Evolutionary conservation across 2,888 invertebrate species (phyloP), one percentile per base, ranked within the genome.

Genomic region (Molanna angustata): DNA sequence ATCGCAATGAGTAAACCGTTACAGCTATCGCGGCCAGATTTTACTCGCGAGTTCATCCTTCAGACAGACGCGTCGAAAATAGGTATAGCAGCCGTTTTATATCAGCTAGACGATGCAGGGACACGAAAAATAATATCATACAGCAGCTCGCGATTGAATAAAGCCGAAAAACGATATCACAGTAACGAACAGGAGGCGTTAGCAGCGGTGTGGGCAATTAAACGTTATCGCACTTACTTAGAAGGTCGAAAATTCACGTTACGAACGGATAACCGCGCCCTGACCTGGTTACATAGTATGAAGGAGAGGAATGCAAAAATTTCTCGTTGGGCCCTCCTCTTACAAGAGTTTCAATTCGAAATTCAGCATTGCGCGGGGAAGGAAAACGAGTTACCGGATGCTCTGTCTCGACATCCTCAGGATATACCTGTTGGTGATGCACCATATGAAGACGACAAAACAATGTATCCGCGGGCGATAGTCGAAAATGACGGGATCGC

Each of bases 151-250:
- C 27, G 44, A 2, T 32, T 31, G 9, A 4, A 4, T 11, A 6
- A 9, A 14, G 16, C 32, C 2, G 31, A 44, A 16, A 27, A 32
- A 16, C 16, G 16, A 11, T 44, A 4, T 4, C 63, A 64, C 44
- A 46, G 52, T 1, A 64, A 63, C 43, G 62, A 64, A 31, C 61
- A 60, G 39, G 63, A 64, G 44, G 60, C 60, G 21, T 41, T 61
- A 1, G 61, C 63, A 0, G 55, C 61, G 1, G 46, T 64, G 3
- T 64, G 61, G 63, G 62, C 60, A 2, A 41, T 60, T 4, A 58
- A 61, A 17, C 49, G 55, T 1, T 63, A 61, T 33, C 52, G 62
- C 0, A 60, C 58, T 0, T 61, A 60, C 32, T 48, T 63, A 11
- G 61, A 62, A 22, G 62, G 27, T 17, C 45, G 43, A 1, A 56